Base-by-base conservation (phyloP, 1,140 invertebrate genomes). In the Lysiphlebus fabarum region DNA sequence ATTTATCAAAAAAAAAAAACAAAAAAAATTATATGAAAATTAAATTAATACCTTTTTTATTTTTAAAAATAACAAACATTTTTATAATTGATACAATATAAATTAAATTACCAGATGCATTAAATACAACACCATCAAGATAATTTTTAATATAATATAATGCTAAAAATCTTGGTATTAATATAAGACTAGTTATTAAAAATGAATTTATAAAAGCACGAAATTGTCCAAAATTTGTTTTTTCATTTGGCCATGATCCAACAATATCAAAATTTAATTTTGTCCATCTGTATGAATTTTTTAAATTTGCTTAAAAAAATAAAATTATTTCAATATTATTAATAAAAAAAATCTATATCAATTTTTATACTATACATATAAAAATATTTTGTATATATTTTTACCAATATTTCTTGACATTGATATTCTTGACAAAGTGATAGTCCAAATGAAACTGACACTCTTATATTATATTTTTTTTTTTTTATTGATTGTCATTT, bases 211-310 rank as follows among this genome's bases (percentile, higher is more conserved):
- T 33, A 7, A 43, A 43, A 17, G 41, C 53, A 43, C 53, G 53
- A 33, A 41, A 42, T 54, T 42, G 41, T 33, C 17, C 41, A 10
- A 54, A 5, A 10, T 37, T 43, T 10, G 33, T n/a, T n/a, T n/a
- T n/a, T n/a, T n/a, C n/a, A 6, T 34, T 34, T 6, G 62, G 58
- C 62, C 62, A 63, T 26, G 60, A 56, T 54, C 62, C 62, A 36
- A 54, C 14, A 8, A 51, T 38, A 5, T 42, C 43, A n/a, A 63
- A 56, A 6, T 43, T 47, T 11, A 57, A 48, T 36, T 57, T 53
- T 14, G 43, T 36, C 47, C 47, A 51, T 9, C 45, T 9, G 33
- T 4, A 51, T 42, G 54, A 40, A 62, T 47, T 49, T 36, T 42
- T 9, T 42, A 54, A 54, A n/a, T 38, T 38, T 54, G 26, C 8